Percentiles rank a stretch among this genome's conserved stretches.
Conservation (phyloP, 1,140 invertebrate genomes). For the Hydropsyche tenuis region DNA sequence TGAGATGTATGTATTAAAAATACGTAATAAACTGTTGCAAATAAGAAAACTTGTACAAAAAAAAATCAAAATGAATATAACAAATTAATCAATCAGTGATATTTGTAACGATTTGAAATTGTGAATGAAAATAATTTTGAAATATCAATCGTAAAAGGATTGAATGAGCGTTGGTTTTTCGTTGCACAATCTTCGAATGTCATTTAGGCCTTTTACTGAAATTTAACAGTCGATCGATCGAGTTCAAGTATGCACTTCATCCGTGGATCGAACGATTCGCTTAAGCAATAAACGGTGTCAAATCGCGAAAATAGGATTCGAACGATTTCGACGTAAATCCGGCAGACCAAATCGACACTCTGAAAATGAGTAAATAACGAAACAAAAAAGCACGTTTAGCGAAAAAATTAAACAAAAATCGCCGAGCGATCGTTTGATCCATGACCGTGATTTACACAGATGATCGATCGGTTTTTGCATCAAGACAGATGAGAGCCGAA, state of each 20-base stretch:
- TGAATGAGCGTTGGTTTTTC: too few relatives aligned
- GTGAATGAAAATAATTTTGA: too few relatives aligned
- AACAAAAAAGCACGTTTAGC: neutral
- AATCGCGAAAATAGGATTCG: slow-evolving; percentile 3
- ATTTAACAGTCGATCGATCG: slow-evolving; percentile 20
- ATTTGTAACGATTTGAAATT: too few relatives aligned
- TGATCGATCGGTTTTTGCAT: slow-evolving; percentile 14
- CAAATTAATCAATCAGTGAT: too few relatives aligned
- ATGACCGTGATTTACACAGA: slow-evolving; percentile 23
- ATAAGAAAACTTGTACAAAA: too few relatives aligned
- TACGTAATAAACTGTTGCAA: too few relatives aligned
- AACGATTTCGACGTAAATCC: neutral
- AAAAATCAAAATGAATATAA: too few relatives aligned
- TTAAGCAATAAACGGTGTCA: slow-evolving; percentile 4
- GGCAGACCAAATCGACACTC: neutral
- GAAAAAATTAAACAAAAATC: neutral
- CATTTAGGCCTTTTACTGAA: neutral
- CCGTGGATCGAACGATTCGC: neutral
- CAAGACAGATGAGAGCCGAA: neutral
- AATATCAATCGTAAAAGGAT: too few relatives aligned
- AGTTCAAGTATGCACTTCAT: slow-evolving; percentile 16
- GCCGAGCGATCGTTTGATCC: neutral
- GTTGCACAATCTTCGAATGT: neutral
- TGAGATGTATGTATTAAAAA: too few relatives aligned
- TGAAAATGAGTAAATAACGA: too few relatives aligned